Base-by-base conservation (phyloP, 2,888 invertebrate genomes). In the Eulithis prunata region DNA sequence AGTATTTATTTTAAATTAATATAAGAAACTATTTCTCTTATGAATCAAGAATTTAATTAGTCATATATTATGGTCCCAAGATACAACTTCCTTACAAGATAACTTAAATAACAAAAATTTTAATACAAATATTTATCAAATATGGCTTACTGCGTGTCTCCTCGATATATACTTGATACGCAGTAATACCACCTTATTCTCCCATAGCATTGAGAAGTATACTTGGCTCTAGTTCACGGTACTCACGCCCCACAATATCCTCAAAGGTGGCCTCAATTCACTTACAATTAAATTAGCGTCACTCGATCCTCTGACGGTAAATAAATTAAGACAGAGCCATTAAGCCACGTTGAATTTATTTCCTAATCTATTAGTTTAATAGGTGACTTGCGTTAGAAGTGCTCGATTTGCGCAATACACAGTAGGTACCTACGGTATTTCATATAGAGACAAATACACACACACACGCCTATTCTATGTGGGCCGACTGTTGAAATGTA, bases 251-350 rank as follows among this genome's bases (percentile, higher is more conserved):
- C 78, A 78, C 80, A 78, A 79, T 81, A 83, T 83, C 81, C 84
- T 83, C 83, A 74, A 80, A 85, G 86, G 82, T 82, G 84, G 78
- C 82, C 86, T 80, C 86, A 86, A 89, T 89, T 84, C 82, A 82
- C 80, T 86, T 82, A 84, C 84, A 87, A 87, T 88, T 86, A 87
- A 88, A 88, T 88, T 86, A 86, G 78, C 81, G 86, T 86, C 86
- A 86, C 83, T 82, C 82, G 81, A 85, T 85, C 83, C 80, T 81
- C 81, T 80, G 84, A 83, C 82, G 82, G 80, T 86, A 87, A 88
- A 86, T 87, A 85, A 88, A 88, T 89, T 86, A 87, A 81, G 81
- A 81, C 79, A 79, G 78, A 80, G 77, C 84, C 83, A 86, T 87
- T 87, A 87, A 84, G 83, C 82, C 75, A 71, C 60, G 74, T 80